Conservation (phyloP, 1,140 invertebrate species). For the Bombus polaris region DNA sequence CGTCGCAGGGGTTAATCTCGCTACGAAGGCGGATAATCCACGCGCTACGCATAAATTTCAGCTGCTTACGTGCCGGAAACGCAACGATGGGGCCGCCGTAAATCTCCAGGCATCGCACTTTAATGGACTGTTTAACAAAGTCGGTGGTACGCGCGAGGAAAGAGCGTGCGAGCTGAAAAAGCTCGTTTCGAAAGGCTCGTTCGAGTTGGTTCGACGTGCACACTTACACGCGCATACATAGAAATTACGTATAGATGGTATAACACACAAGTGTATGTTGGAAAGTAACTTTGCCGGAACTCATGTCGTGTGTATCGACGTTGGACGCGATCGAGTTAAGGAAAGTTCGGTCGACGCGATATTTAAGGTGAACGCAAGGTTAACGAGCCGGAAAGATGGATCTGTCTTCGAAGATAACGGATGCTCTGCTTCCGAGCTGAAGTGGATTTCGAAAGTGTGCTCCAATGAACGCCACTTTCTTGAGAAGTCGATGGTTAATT, state of each 20-base stretch:
- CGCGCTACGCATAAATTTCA: slow-evolving; percentile 28
- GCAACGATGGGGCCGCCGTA: slow-evolving; percentile 12
- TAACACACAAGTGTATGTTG: too few relatives aligned
- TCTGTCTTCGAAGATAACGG: slow-evolving; percentile 10
- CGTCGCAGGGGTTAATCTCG: not conserved
- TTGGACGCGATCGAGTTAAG: slow-evolving; percentile 18
- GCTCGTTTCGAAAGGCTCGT: slow-evolving; percentile 3
- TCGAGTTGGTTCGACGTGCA: not conserved
- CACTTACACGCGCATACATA: not conserved
- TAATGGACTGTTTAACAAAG: slow-evolving; percentile 48
- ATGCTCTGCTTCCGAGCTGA: not conserved
- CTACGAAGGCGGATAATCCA: slow-evolving; percentile 30
- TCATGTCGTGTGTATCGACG: slow-evolving; percentile 19
- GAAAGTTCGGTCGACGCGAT: slow-evolving; percentile 14
- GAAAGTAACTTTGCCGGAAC: not conserved
- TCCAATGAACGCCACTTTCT: not conserved
- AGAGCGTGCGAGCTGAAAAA: not conserved
- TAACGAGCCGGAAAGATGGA: slow-evolving; percentile 30
- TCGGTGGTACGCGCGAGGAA: slow-evolving; percentile 6
- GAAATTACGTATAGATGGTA: not conserved
- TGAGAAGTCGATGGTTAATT: not conserved
- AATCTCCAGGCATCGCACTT: slow-evolving; percentile 31
- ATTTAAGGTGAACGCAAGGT: slow-evolving; percentile 15
- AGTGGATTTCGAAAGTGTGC: not conserved
- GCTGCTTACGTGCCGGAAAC: slow-evolving; percentile 43